phyloP scores from a whole-genome alignment of 2,113 vertebrate genomes.

The Channa maculata region DNA sequence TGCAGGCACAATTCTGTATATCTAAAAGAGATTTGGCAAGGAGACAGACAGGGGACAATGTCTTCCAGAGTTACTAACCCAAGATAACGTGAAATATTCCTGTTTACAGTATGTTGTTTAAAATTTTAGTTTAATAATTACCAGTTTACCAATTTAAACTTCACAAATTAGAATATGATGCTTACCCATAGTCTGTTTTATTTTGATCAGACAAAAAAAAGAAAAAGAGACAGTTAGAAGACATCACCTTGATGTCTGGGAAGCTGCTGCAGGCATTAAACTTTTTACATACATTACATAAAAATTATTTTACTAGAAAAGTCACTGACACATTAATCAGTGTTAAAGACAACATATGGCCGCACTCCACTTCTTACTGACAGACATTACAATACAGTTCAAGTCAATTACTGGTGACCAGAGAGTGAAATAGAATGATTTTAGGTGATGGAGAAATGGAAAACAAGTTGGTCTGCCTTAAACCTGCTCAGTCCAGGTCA shows the following conservation, averaged over 20 bases:
- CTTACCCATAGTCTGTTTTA: background rate
- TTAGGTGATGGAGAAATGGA: constrained; percentile 28
- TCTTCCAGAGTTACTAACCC: background rate
- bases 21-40: constrained; percentile 19
- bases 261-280: background rate
- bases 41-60: background rate
- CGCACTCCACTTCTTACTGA: background rate
- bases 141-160: background rate
- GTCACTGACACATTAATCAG: background rate
- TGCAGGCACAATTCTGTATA: constrained; percentile 10
- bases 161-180: background rate
- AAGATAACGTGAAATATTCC: background rate
- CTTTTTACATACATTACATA: background rate
- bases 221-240: background rate
- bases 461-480: constrained; percentile 32
- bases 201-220: background rate
- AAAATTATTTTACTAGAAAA: background rate
- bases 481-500: constrained; percentile 45
- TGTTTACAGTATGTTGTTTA: background rate
- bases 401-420: constrained; percentile 1
- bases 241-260: background rate
- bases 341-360: background rate
- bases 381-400: constrained; percentile 10
- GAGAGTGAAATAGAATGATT: constrained; percentile 21
- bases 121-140: background rate